These are phyloP conservation scores for Calliopum simillimum DNA, from an alignment of 2,888 invertebrate species.

Conservation along the genomic window DNA sequence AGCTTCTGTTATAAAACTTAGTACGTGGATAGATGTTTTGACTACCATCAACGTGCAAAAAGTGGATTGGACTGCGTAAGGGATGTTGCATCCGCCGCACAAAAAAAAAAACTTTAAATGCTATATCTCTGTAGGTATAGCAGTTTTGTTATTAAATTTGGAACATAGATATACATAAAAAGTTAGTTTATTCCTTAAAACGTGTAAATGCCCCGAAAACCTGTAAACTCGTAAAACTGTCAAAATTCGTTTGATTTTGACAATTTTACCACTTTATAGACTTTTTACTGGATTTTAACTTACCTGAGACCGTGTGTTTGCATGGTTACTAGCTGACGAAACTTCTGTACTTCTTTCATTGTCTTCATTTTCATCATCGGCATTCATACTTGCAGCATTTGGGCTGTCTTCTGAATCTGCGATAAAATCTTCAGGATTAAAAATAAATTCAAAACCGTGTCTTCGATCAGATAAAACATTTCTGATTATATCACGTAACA, in stretches of 20 bases:
- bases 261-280: not conserved
- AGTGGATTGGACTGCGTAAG: too few relatives aligned
- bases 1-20: too few relatives aligned
- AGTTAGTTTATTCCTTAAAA: too few relatives aligned
- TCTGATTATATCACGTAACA: slow-evolving; percentile 56
- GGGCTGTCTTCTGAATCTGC: slow-evolving; percentile 52
- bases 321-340: slow-evolving; percentile 12
- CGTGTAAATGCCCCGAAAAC: too few relatives aligned
- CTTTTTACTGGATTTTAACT: not conserved
- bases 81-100: too few relatives aligned
- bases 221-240: too few relatives aligned
- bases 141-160: too few relatives aligned
- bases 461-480: slow-evolving; percentile 58
- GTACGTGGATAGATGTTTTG: too few relatives aligned
- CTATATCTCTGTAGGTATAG: too few relatives aligned
- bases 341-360: slow-evolving; percentile 39
- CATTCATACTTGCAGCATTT: slow-evolving; percentile 23
- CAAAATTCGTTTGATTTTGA: not conserved
- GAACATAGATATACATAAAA: too few relatives aligned
- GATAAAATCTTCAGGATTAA: slow-evolving; percentile 58
- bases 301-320: slow-evolving; percentile 38
- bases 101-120: too few relatives aligned
- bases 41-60: too few relatives aligned
- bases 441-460: slow-evolving; percentile 58
- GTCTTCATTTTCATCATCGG: slow-evolving; percentile 28